These are phyloP conservation scores for Adineta ricciae DNA, from an alignment of 2,888 invertebrate species.

Conservation along the genomic window DNA sequence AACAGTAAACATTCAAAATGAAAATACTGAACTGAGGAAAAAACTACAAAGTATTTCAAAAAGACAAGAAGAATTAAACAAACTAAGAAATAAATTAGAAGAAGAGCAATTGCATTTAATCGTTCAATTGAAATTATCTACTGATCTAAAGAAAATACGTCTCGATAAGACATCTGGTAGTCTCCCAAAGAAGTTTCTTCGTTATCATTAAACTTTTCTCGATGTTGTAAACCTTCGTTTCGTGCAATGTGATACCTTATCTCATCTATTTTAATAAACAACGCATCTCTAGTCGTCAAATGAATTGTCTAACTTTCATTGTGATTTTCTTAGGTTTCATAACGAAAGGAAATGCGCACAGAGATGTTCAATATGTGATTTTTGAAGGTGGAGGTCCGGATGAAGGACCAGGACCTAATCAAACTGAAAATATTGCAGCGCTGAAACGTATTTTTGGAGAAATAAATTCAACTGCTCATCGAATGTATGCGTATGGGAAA, in stretches of 20 bases:
- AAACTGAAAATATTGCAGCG: neutral
- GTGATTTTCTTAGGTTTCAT: neutral
- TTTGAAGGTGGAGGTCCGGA: neutral
- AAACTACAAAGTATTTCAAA: constrained; percentile 44
- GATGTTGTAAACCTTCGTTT: no score
- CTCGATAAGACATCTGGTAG: neutral
- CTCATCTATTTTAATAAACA: no score
- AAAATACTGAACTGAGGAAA: constrained; percentile 44
- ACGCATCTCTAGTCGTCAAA: no score
- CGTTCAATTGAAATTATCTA: constrained; percentile 45
- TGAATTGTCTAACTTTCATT: neutral
- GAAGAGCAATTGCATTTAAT: constrained; percentile 44
- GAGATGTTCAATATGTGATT: neutral
- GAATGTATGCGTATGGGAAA: neutral
- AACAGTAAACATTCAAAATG: constrained; percentile 30
- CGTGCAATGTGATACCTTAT: no score
- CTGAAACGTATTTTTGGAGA: neutral
- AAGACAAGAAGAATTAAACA: constrained; percentile 43
- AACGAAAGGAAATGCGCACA: neutral
- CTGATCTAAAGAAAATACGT: constrained; percentile 40
- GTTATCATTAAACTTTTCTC: no score
- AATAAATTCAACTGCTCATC: neutral
- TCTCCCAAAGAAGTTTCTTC: neutral
- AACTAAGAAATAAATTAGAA: constrained; percentile 43
- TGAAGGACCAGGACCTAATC: neutral